These are phyloP conservation scores for Unio pictorum DNA, from an alignment of 2,888 invertebrate species.

Conservation along the genomic window DNA sequence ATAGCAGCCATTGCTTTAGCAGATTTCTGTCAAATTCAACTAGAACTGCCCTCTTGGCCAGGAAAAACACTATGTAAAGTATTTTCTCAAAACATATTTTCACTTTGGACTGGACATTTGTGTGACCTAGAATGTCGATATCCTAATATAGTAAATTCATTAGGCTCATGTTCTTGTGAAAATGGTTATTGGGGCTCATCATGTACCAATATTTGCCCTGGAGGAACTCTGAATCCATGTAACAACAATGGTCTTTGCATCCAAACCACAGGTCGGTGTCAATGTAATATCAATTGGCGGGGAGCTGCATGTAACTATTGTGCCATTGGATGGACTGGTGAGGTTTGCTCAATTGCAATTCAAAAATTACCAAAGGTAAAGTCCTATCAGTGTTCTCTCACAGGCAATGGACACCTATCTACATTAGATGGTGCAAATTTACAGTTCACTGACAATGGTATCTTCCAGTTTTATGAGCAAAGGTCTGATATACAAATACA, in stretches of 20 bases:
- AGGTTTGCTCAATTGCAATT: conserved; percentile 35
- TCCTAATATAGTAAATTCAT: background rate
- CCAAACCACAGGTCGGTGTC: conserved; percentile 35
- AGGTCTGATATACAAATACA: conserved; percentile 14
- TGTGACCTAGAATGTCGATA: conserved; percentile 22
- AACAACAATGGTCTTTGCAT: conserved; percentile 40
- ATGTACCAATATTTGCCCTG: conserved; percentile 44
- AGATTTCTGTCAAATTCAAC: conserved; percentile 19
- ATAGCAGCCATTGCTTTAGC: conserved; percentile 15
- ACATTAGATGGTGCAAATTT: conserved; percentile 48
- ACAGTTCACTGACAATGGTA: conserved; percentile 24
- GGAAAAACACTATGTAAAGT: conserved; percentile 24
- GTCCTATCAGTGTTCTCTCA: conserved; percentile 17
- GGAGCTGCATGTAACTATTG: conserved; percentile 40
- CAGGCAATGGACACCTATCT: conserved; percentile 37
- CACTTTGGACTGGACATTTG: conserved; percentile 19
- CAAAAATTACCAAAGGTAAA: conserved; percentile 4
- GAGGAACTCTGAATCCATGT: conserved; percentile 42
- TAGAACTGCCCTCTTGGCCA: conserved; percentile 25
- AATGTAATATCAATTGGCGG: conserved; percentile 34
- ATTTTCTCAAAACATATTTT: conserved; percentile 14
- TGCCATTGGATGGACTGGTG: conserved; percentile 37
- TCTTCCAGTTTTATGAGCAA: conserved; percentile 18
- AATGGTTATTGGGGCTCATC: conserved; percentile 43
- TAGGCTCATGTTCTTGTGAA: conserved; percentile 30